Evolutionary conservation across 2,888 invertebrate genomes (phyloP).

Genomic region (Lepidocyrtoides sp.): DNA sequence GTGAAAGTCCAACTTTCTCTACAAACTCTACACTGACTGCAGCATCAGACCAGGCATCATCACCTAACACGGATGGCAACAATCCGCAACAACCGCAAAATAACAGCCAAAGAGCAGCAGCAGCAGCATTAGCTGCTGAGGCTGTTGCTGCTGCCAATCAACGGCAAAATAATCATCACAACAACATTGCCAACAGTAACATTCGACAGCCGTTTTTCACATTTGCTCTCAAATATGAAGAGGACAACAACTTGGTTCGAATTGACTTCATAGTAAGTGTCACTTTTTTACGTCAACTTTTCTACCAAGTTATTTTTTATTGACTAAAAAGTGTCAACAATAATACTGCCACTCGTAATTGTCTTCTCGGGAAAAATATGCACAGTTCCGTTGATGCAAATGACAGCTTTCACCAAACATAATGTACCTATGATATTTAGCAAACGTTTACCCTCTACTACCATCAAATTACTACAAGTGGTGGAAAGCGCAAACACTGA

Average conservation of each 20-base stretch:
- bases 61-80: background rate
- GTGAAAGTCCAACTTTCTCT: constrained; percentile 70
- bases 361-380: background rate
- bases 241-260: constrained; percentile 83
- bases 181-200: constrained; percentile 79
- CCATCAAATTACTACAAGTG: no score
- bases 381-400: background rate
- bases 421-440: background rate
- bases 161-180: constrained; percentile 46
- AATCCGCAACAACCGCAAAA: constrained; percentile 19
- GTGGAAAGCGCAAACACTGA: background rate
- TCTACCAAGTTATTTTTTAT: background rate
- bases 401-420: background rate
- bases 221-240: constrained; percentile 84
- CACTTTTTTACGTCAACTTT: background rate
- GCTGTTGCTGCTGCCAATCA: constrained; percentile 74
- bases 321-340: background rate
- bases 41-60: constrained; percentile 48
- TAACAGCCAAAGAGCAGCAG: constrained; percentile 57
- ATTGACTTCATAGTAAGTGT: constrained; percentile 85
- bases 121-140: constrained; percentile 60
- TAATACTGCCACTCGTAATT: background rate
- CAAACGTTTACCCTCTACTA: background rate
- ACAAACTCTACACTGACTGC: constrained; percentile 52
- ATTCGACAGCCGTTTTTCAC: constrained; percentile 85